These are phyloP conservation scores for Calliphora vomitoria DNA, from an alignment of 2,888 invertebrate genomes.

Conservation along the genomic window DNA sequence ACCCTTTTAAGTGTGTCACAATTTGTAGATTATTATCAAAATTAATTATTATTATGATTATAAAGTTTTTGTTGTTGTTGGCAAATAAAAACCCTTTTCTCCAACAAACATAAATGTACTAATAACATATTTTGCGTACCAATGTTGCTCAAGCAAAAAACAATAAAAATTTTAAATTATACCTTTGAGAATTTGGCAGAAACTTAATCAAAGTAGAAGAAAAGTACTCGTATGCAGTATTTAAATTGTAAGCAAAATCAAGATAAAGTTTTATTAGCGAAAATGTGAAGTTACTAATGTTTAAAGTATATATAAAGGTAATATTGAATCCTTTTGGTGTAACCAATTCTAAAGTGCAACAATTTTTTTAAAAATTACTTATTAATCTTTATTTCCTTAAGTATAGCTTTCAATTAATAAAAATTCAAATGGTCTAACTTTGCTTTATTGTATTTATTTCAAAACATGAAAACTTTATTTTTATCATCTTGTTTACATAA, in stretches of 20 bases:
- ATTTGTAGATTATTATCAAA: slow-evolving; percentile 45
- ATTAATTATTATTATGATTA: slow-evolving; percentile 45
- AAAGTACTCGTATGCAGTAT: too few species aligned
- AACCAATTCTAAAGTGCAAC: too few species aligned
- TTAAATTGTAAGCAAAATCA: too few species aligned
- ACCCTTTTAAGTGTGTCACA: slow-evolving; percentile 6
- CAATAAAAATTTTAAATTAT: neutral
- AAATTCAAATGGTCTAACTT: too few species aligned
- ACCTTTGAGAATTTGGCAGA: neutral
- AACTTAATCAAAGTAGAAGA: neutral
- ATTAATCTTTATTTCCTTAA: too few species aligned
- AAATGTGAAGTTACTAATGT: too few species aligned
- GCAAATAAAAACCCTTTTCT: slow-evolving; percentile 14
- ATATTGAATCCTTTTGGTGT: too few species aligned
- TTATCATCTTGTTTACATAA: slow-evolving; percentile 59
- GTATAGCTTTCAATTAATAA: too few species aligned
- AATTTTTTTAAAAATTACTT: too few species aligned
- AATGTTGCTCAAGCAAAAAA: neutral
- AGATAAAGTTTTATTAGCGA: too few species aligned
- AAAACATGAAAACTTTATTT: slow-evolving; percentile 20
- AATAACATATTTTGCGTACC: slow-evolving; percentile 16
- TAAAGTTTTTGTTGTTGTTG: neutral
- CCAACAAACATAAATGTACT: neutral
- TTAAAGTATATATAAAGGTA: too few species aligned
- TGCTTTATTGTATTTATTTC: neutral